A percentile compares a stretch with the other conserved stretches of the same genome.
These are phyloP conservation scores for Oopsacas minuta DNA, from an alignment of 37 sponge, comb jelly and placozoan species.

Conservation along the genomic window DNA sequence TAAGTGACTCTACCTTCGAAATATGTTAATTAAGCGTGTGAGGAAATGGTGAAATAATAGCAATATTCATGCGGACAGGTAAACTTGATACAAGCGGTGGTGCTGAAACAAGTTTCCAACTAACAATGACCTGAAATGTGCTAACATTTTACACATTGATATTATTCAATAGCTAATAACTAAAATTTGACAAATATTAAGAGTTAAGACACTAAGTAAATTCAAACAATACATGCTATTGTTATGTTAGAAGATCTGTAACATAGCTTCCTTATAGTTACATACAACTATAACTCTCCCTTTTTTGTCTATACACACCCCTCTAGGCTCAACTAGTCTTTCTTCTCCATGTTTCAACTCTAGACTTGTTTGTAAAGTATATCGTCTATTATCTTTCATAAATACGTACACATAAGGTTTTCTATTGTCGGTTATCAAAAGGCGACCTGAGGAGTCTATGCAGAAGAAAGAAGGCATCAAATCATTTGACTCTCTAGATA, in stretches of 20 bases:
- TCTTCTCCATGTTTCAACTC: constrained; percentile 4
- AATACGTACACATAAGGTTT: background rate
- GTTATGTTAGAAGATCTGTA: constrained; percentile 5
- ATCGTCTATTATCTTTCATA: background rate
- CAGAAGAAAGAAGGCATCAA: background rate
- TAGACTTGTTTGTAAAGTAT: background rate
- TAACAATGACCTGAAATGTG: too few species aligned
- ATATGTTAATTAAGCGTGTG: too few species aligned
- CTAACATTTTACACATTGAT: too few species aligned
- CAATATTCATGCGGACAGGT: too few species aligned
- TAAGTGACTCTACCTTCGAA: too few species aligned
- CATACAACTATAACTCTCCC: background rate
- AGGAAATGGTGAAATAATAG: too few species aligned
- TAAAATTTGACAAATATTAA: too few species aligned
- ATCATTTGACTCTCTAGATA: background rate
- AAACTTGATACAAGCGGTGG: too few species aligned
- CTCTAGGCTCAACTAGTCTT: background rate
- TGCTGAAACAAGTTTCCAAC: too few species aligned
- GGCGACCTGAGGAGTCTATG: background rate
- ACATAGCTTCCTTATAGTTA: background rate
- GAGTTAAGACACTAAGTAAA: too few species aligned
- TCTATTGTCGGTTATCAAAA: background rate
- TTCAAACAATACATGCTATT: too few species aligned
- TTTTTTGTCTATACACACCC: background rate
- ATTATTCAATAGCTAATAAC: too few species aligned